A percentile compares a stretch with the other conserved stretches of the same genome.
These are phyloP conservation scores for western clawed frog (Xenopus tropicalis) DNA, from an alignment of 2,113 vertebrate species.

Conservation along the genomic window UCB_Xtro_10.0 CM004450.2:93638501-93639000, in stretches of 20 bases:
- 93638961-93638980: no score
- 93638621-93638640: conserved; percentile 3
- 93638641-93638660: conserved; percentile 37
- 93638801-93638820: not conserved
- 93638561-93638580: conserved; percentile 1
- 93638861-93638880: no score
- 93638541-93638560: not conserved
- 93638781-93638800: conserved; percentile 35
- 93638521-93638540: not conserved
- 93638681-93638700: conserved; percentile 40
- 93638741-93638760: conserved; percentile 20
- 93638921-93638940: no score
- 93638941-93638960: no score
- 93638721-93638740: conserved; percentile 36
- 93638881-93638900: no score
- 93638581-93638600: not conserved
- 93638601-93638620: not conserved
- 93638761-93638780: conserved; percentile 36
- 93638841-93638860: no score
- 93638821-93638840: conserved; percentile 19
- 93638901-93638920: no score
- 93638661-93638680: conserved; percentile 37
- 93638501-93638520: no score
- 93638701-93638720: conserved; percentile 36
- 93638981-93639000: no score